A percentile compares a stretch with the other conserved stretches of the same genome.
phyloP scores from a whole-genome alignment of 2,797 vertebrate species.

The Psittacula echo region DNA sequence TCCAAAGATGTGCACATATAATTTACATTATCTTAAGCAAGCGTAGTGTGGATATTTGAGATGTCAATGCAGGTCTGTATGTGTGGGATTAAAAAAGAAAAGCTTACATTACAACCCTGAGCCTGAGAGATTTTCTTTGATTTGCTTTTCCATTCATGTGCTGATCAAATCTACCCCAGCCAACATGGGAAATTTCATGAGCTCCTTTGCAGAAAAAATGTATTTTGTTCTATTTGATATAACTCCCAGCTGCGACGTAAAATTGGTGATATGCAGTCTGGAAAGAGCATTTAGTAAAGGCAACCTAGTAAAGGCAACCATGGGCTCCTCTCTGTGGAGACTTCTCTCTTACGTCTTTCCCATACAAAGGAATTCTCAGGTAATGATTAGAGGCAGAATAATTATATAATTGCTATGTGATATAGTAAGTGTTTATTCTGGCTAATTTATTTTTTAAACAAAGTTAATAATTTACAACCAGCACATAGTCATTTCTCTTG shows the following conservation, averaged over 20 bases:
- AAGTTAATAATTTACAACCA: conserved; percentile 66
- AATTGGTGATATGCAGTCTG: neutral
- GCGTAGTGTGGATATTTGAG: neutral
- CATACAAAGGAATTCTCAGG: neutral
- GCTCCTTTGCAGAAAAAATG: neutral
- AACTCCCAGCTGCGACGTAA: neutral
- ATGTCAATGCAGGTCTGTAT: neutral
- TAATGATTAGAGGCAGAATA: conserved; percentile 30
- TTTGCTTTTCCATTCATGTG: conserved; percentile 23
- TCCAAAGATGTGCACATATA: neutral
- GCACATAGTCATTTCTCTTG: conserved; percentile 37
- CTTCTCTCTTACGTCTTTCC: neutral
- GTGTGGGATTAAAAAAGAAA: neutral
- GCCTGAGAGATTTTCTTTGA: conserved; percentile 14
- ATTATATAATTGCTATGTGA: neutral
- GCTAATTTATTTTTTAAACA: conserved; percentile 57
- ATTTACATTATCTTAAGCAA: neutral
- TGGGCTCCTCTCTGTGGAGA: neutral
- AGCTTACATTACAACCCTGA: conserved; percentile 7
- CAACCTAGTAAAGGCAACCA: conserved; percentile 8
- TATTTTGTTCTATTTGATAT: neutral
- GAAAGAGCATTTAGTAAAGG: neutral
- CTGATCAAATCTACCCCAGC: neutral
- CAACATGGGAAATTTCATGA: neutral
- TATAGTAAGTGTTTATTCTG: neutral